These are phyloP conservation scores for Polymixis flavicincta DNA, from an alignment of 2,888 invertebrate species.

Conservation along the genomic window DNA sequence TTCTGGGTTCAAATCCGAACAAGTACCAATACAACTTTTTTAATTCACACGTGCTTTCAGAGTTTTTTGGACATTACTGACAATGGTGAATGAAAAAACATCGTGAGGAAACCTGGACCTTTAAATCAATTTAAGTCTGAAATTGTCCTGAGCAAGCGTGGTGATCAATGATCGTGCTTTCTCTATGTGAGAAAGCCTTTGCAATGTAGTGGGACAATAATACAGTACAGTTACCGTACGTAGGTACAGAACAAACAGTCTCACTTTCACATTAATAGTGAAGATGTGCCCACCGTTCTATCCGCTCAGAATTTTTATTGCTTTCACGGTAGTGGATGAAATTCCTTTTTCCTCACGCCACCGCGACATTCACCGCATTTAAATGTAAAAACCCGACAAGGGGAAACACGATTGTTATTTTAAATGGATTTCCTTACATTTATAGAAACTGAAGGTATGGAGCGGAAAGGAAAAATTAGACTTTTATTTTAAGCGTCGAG, in stretches of 20 bases:
- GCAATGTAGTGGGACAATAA: too few species aligned
- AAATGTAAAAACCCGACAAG: conserved; percentile 49
- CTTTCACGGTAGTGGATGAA: conserved; percentile 38
- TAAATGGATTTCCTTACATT: conserved; percentile 48
- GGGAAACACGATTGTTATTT: conserved; percentile 50
- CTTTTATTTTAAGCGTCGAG: not conserved
- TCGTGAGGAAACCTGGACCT: too few species aligned
- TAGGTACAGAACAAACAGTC: conserved; percentile 6
- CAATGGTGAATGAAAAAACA: too few species aligned
- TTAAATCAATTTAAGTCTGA: too few species aligned
- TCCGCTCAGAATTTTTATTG: conserved; percentile 39
- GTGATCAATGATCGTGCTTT: too few species aligned
- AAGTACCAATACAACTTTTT: too few species aligned
- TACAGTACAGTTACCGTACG: not conserved
- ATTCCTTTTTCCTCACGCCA: conserved; percentile 43
- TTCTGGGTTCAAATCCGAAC: too few species aligned
- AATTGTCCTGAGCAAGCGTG: too few species aligned
- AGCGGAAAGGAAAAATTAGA: not conserved
- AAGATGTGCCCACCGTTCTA: conserved; percentile 13
- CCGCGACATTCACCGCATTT: conserved; percentile 47
- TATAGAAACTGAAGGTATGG: not conserved
- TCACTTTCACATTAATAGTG: conserved; percentile 27
- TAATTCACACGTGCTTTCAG: too few species aligned
- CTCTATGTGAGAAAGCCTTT: too few species aligned
- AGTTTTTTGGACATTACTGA: too few species aligned